Evolutionary conservation across 92 coral and sea anemone species (phyloP).

Genomic region (Epizoanthus rinbou): DNA sequence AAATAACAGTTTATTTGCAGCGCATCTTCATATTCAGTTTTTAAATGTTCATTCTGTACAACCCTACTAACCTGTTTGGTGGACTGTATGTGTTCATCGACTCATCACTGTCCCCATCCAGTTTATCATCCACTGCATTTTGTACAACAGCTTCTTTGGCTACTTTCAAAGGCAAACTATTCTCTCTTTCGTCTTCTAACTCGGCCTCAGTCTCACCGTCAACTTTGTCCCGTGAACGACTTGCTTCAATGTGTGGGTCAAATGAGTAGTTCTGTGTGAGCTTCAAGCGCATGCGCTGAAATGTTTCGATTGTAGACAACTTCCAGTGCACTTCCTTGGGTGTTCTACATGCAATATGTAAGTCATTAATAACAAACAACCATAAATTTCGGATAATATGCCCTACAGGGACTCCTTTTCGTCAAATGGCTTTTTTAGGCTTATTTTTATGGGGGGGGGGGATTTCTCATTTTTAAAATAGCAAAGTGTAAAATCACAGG

Average conservation of each 20-base stretch:
- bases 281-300: slow-evolving; percentile 96
- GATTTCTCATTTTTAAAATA: too few relatives aligned
- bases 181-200: slow-evolving; percentile 36
- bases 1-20: too few relatives aligned
- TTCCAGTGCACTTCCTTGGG: slow-evolving; percentile 80
- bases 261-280: slow-evolving; percentile 84
- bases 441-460: too few relatives aligned
- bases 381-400: too few relatives aligned
- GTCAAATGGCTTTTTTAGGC: too few relatives aligned
- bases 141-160: slow-evolving; percentile 84
- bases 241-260: slow-evolving; percentile 88
- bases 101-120: slow-evolving; percentile 72
- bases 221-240: slow-evolving; percentile 77
- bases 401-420: too few relatives aligned
- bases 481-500: too few relatives aligned
- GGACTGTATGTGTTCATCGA: slow-evolving; percentile 64
- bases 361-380: not conserved
- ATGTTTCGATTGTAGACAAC: slow-evolving; percentile 87
- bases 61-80: slow-evolving; percentile 55
- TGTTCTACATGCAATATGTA: too few relatives aligned
- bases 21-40: too few relatives aligned
- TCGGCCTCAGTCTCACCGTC: slow-evolving; percentile 43
- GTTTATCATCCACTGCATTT: slow-evolving; percentile 70
- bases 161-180: slow-evolving; percentile 65
- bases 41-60: not conserved